These are phyloP conservation scores for Crossaster papposus DNA, from an alignment of 53 echinoderm and acorn worm genomes.

Conservation along the genomic window DNA sequence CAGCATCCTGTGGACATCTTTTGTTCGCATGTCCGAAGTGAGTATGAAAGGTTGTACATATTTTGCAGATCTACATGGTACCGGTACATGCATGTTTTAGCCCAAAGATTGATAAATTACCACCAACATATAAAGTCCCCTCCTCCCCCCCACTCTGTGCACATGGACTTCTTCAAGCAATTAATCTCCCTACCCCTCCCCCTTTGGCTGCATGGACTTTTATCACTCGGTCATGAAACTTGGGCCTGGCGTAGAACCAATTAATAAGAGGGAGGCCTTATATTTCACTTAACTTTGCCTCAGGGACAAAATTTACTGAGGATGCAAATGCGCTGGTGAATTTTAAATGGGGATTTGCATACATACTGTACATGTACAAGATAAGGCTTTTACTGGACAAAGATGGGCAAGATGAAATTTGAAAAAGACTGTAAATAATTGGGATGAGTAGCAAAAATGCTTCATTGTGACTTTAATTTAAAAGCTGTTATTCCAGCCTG, in stretches of 20 bases:
- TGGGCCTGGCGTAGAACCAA: not conserved
- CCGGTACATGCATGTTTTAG: not conserved
- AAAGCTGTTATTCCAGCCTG: too few relatives aligned
- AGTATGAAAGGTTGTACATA: too few relatives aligned
- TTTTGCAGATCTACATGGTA: too few relatives aligned
- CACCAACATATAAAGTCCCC: not conserved
- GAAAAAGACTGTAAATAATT: too few relatives aligned
- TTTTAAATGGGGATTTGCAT: not conserved
- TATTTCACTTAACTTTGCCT: not conserved
- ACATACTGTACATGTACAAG: not conserved
- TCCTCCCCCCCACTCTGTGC: not conserved
- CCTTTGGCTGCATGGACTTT: constrained; percentile 30
- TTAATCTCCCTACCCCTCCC: constrained; percentile 9
- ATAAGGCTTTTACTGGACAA: too few relatives aligned
- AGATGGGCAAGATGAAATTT: not conserved
- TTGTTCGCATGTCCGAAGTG: too few relatives aligned
- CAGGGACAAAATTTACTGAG: not conserved
- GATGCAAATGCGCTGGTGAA: not conserved
- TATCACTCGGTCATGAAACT: constrained; percentile 1
- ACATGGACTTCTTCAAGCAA: not conserved
- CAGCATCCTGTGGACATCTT: too few relatives aligned
- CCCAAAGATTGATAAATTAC: not conserved
- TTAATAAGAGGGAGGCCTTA: not conserved
- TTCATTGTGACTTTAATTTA: too few relatives aligned
- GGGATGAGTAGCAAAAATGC: too few relatives aligned